Percentiles rank a stretch among this genome's conserved stretches.
phyloP scores from a whole-genome alignment of 2,888 invertebrate genomes.

The Labia minor region DNA sequence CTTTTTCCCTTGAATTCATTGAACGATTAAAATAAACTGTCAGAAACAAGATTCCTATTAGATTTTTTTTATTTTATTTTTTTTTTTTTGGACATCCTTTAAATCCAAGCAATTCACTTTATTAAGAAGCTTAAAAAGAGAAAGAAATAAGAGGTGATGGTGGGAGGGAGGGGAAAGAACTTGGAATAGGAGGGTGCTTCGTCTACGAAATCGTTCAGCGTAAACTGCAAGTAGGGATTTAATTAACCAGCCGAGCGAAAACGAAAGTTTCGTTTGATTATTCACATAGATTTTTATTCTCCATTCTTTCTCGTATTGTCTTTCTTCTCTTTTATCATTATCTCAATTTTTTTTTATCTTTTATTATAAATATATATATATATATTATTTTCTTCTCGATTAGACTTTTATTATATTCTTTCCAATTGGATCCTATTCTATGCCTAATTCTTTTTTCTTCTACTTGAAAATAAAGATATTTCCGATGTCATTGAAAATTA shows the following conservation, averaged over 20 bases:
- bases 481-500: no score
- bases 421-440: no score
- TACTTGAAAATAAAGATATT: no score
- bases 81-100: not conserved
- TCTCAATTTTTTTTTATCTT: not conserved
- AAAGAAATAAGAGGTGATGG: not conserved
- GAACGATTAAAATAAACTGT: not conserved
- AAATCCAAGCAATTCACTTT: not conserved
- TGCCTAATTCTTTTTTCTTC: no score
- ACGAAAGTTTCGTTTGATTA: not conserved
- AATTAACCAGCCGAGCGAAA: not conserved
- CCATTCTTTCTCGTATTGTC: not conserved
- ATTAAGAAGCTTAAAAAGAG: not conserved
- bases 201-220: conserved; percentile 6
- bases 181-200: no score
- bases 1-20: no score
- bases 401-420: not conserved
- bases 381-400: not conserved
- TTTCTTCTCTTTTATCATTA: not conserved
- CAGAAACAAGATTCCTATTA: not conserved
- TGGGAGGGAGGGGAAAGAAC: no score
- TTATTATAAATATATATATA: no score
- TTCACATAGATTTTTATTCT: conserved; percentile 2
- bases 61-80: not conserved
- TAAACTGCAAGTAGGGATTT: conserved; percentile 1